Evolutionary conservation across 2,888 invertebrate species (phyloP).

Genomic region (Drosophila suboccidentalis): DNA sequence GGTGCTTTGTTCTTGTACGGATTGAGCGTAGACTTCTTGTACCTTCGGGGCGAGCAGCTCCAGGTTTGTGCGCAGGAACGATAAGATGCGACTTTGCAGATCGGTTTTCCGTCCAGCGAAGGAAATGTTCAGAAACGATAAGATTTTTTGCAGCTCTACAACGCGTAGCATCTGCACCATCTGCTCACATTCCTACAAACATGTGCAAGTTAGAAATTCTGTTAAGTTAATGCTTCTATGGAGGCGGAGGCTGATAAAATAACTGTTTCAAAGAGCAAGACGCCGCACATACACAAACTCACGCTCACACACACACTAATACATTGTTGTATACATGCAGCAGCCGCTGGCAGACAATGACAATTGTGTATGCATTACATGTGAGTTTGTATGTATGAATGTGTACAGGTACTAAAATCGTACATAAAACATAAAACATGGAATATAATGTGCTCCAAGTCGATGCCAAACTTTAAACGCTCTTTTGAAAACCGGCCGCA

Average conservation of each 20-base stretch:
- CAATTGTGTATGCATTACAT: constrained; percentile 54
- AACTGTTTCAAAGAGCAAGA: constrained; percentile 42
- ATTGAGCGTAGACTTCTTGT: constrained; percentile 86
- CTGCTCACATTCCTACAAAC: constrained; percentile 84
- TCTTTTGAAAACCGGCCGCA: constrained; percentile 15
- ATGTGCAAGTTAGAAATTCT: neutral
- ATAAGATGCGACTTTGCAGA: constrained; percentile 90
- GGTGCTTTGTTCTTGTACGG: constrained; percentile 79
- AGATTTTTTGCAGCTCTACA: constrained; percentile 93
- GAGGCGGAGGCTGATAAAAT: constrained; percentile 14
- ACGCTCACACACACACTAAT: constrained; percentile 16
- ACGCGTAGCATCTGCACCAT: constrained; percentile 89
- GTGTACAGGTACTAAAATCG: constrained; percentile 29
- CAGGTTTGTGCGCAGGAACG: constrained; percentile 89
- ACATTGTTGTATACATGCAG: constrained; percentile 9
- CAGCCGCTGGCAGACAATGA: constrained; percentile 37
- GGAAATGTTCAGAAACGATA: constrained; percentile 92
- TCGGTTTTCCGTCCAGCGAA: constrained; percentile 93
- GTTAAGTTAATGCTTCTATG: neutral
- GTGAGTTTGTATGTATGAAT: constrained; percentile 23
- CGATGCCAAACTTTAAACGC: neutral
- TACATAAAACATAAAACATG: constrained; percentile 32
- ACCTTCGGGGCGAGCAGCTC: constrained; percentile 88
- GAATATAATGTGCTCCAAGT: neutral
- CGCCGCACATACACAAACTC: constrained; percentile 33